Evolutionary conservation across 1,140 invertebrate genomes (phyloP), one percentile per base, ranked within the genome.

Genomic region (Sinella curviseta): DNA sequence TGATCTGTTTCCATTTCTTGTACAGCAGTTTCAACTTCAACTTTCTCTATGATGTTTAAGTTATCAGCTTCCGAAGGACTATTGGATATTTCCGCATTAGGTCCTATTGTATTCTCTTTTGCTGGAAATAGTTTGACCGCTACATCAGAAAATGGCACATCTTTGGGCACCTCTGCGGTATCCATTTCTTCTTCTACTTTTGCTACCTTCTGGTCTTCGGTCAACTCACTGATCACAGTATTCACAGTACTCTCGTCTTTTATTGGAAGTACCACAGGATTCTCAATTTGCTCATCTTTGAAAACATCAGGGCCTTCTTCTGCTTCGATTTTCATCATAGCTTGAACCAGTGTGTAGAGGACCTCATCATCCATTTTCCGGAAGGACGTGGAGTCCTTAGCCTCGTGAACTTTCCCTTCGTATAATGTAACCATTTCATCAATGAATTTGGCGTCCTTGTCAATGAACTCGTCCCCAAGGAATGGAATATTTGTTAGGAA

Each of bases 401-500:
- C 33, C 33, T 74, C 39, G 36, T 70, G 65, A 3, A 70, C 65
- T 75, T 77, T 60, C 54, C 76, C 79, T 74, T 77, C 65, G 67
- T 77, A 80, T 17, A 74, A 30, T 0, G 48, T 67, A 0, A 80
- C 70, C 20, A 80, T 70, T 39, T 80, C 79, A 28, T 80, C 79
- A 36, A 80, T 73, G 48, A 80, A 80, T 39, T 76, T 57, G 20
- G 48, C 60, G 31, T 80, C 78, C 28, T 70, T 74, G 30, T 80
- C 76, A 54, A 80, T 77, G 26, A 80, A 33, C 39, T 80, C 75
- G 28, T 80, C 79, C 1, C 79, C 79, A 8, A 80, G 70, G 77
- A 77, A 80, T 55, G 79, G 79, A 57, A 80, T 80, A 55, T 77
- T 80, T 26, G 65, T 77, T 1, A 80, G 54, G 34, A 77, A 77